A percentile compares a stretch with the other conserved stretches of the same genome.
Evolutionary conservation across 2,888 invertebrate genomes (phyloP).

Genomic region (Leptodirus hochenwartii): DNA sequence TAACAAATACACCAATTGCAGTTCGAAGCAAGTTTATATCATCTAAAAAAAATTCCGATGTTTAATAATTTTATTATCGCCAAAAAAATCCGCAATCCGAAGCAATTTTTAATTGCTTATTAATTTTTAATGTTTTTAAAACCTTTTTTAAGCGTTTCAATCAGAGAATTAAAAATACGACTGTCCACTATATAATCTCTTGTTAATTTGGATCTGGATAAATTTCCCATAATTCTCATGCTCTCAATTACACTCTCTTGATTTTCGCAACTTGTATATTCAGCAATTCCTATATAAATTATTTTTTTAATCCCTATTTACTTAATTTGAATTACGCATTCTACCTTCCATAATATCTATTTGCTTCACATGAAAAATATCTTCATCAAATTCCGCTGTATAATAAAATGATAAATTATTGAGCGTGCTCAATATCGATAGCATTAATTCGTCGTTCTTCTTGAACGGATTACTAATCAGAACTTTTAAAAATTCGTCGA

Average conservation of each 20-base stretch:
- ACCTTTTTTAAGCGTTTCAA: constrained; percentile 39
- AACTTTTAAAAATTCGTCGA: constrained; percentile 28
- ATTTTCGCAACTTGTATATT: constrained; percentile 26
- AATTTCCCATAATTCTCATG: constrained; percentile 64
- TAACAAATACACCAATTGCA: constrained; percentile 66
- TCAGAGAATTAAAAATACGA: constrained; percentile 40
- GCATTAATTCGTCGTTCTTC: constrained; percentile 52
- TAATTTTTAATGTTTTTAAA: neutral
- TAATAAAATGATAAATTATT: constrained; percentile 73
- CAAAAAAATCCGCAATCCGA: constrained; percentile 5
- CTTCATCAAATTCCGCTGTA: constrained; percentile 26
- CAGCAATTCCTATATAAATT: constrained; percentile 28
- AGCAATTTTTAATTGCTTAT: constrained; percentile 1
- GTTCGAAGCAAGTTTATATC: constrained; percentile 54
- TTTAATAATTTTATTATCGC: neutral
- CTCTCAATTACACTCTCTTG: constrained; percentile 46
- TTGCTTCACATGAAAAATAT: constrained; percentile 30
- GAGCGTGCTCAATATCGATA: constrained; percentile 62
- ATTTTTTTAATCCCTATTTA: no score
- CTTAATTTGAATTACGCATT: constrained; percentile 3
- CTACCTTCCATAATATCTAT: constrained; percentile 31
- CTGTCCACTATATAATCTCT: constrained; percentile 46
- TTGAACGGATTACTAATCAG: constrained; percentile 29
- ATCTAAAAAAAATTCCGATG: constrained; percentile 23
- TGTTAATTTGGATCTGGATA: constrained; percentile 50